Conservation (phyloP, 2,113 vertebrate genomes). For the Talpa occidentalis region DNA sequence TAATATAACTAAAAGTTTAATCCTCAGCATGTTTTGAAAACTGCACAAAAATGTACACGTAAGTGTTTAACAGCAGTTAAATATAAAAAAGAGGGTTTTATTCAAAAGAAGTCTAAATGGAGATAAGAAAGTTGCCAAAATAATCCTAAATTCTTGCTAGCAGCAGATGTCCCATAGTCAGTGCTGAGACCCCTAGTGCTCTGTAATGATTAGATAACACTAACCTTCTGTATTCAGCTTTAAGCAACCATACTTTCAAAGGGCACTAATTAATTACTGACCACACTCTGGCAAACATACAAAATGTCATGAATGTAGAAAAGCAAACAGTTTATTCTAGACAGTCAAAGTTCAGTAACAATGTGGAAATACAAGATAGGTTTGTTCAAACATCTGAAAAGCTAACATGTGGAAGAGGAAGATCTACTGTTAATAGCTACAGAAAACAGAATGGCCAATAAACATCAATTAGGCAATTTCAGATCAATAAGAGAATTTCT, state of each 20-base stretch:
- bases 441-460: background rate
- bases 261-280: background rate
- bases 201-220: background rate
- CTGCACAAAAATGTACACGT: background rate
- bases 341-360: background rate
- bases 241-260: background rate
- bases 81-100: constrained; percentile 9
- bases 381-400: constrained; percentile 55
- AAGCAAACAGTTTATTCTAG: background rate
- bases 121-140: background rate
- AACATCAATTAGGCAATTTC: constrained; percentile 11
- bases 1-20: constrained; percentile 22
- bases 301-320: background rate
- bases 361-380: background rate
- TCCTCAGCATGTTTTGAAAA: constrained; percentile 44
- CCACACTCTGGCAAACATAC: background rate
- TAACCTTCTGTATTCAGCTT: background rate
- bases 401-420: constrained; percentile 5
- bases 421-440: background rate
- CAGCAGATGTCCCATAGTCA: constrained; percentile 7
- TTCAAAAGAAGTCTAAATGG: constrained; percentile 33
- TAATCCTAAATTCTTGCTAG: constrained; percentile 21
- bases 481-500: constrained; percentile 8
- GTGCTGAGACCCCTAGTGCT: background rate
- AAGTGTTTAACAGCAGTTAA: constrained; percentile 26